These are phyloP conservation scores for Drosophila insularis DNA, from an alignment of 1,140 invertebrate genomes.

Conservation along the genomic window DNA sequence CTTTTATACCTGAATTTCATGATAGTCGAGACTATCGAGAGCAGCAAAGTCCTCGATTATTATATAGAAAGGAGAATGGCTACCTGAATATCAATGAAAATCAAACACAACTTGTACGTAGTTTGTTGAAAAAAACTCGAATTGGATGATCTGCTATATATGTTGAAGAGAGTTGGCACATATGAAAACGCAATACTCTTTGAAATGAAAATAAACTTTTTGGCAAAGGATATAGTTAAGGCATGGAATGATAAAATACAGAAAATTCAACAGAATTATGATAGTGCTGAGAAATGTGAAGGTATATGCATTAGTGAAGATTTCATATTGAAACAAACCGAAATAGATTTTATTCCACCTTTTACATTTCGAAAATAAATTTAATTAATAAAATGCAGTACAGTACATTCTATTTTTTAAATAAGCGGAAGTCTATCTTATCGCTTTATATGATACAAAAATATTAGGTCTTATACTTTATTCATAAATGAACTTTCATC, in stretches of 20 bases:
- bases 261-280: background rate
- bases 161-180: conserved; percentile 11
- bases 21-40: background rate
- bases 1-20: background rate
- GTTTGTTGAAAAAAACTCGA: conserved; percentile 1
- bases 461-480: background rate
- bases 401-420: no score
- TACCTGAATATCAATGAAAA: no score
- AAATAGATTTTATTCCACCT: background rate
- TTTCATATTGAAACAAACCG: conserved; percentile 18
- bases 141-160: conserved; percentile 6
- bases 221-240: conserved; percentile 6
- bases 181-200: conserved; percentile 22
- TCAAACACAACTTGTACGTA: background rate
- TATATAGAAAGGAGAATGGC: conserved; percentile 2
- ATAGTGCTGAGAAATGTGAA: background rate
- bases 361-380: background rate
- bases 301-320: conserved; percentile 10
- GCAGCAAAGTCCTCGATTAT: conserved; percentile 24
- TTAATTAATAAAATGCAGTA: background rate
- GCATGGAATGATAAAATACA: conserved; percentile 9
- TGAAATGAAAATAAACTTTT: conserved; percentile 27
- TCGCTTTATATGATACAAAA: background rate
- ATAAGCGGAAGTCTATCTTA: conserved; percentile 20
- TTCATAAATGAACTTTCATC: conserved; percentile 8